Conservation (phyloP, 2,888 invertebrate genomes). For the Aporophyla lueneburgensis region DNA sequence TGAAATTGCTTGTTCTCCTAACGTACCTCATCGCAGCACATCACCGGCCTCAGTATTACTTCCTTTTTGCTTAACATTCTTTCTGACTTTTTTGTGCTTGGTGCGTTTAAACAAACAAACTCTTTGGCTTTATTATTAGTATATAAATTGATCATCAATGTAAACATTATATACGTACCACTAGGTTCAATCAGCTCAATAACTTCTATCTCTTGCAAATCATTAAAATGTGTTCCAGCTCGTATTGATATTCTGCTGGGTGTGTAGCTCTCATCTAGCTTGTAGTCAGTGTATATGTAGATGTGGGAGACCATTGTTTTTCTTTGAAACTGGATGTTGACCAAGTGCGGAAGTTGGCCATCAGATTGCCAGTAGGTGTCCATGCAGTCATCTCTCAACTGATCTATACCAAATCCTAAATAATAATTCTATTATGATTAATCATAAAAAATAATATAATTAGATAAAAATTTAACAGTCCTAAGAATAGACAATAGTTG, state of each 20-base stretch:
- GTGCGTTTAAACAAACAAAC: too few relatives aligned
- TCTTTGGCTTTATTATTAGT: background rate
- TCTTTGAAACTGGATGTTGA: conserved; percentile 98
- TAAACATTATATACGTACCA: conserved; percentile 83
- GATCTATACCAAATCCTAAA: conserved; percentile 99
- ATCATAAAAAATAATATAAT: background rate
- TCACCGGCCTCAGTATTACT: too few relatives aligned
- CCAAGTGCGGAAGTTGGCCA: conserved; percentile 99
- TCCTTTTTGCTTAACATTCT: too few relatives aligned
- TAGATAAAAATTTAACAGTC: background rate
- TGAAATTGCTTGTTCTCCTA: too few relatives aligned
- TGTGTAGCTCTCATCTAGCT: conserved; percentile 99
- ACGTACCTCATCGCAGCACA: too few relatives aligned
- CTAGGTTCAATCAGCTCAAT: conserved; percentile 98
- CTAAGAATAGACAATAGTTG: too few relatives aligned
- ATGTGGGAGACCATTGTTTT: conserved; percentile 99
- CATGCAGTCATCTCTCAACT: conserved; percentile 97
- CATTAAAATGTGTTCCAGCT: conserved; percentile 98
- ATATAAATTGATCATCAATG: background rate
- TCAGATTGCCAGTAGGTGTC: conserved; percentile 99
- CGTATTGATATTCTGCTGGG: conserved; percentile 98
- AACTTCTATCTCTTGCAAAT: conserved; percentile 98
- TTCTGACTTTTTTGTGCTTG: too few relatives aligned
- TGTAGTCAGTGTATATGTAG: conserved; percentile 99
- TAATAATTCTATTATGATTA: conserved; percentile 11